These are phyloP conservation scores for Eupeodes latifasciatus DNA, from an alignment of 2,888 invertebrate genomes.

Conservation along the genomic window DNA sequence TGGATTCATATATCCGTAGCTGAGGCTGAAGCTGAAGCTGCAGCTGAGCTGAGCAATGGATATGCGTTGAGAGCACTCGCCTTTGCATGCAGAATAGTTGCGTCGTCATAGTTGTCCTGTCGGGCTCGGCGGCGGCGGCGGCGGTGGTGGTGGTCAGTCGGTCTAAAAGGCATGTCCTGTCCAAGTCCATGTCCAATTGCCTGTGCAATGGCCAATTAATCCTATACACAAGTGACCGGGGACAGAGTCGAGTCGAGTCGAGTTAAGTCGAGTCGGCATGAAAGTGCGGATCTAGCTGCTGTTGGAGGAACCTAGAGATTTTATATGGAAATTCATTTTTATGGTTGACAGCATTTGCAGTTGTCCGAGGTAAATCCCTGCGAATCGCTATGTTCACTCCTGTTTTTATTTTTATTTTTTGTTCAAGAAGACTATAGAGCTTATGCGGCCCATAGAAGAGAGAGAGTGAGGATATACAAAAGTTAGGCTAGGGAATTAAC, in stretches of 20 bases:
- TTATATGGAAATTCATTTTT: conserved; percentile 61
- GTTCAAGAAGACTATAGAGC: not conserved
- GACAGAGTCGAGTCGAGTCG: not conserved
- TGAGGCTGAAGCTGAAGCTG: too few species aligned
- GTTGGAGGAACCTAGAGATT: conserved; percentile 16
- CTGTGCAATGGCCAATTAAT: conserved; percentile 68
- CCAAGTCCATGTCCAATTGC: conserved; percentile 60
- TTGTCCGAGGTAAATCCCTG: conserved; percentile 39
- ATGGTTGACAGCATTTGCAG: conserved; percentile 54
- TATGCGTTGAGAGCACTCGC: conserved; percentile 22
- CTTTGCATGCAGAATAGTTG: not conserved
- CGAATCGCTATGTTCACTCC: conserved; percentile 34
- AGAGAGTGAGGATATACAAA: not conserved
- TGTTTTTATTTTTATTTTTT: conserved; percentile 15
- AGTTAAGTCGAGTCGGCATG: not conserved
- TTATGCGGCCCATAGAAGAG: not conserved
- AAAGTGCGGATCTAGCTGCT: not conserved
- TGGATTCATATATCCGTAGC: conserved; percentile 45
- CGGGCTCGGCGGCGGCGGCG: too few species aligned
- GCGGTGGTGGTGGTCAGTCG: not conserved
- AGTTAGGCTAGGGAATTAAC: conserved; percentile 16
- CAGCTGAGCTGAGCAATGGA: conserved; percentile 27
- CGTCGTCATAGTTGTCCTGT: too few species aligned
- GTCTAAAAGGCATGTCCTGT: conserved; percentile 36
- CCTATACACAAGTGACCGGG: conserved; percentile 34